Base-by-base conservation (phyloP, 2,888 invertebrate species). In the Rugalucina vietnamica region DNA sequence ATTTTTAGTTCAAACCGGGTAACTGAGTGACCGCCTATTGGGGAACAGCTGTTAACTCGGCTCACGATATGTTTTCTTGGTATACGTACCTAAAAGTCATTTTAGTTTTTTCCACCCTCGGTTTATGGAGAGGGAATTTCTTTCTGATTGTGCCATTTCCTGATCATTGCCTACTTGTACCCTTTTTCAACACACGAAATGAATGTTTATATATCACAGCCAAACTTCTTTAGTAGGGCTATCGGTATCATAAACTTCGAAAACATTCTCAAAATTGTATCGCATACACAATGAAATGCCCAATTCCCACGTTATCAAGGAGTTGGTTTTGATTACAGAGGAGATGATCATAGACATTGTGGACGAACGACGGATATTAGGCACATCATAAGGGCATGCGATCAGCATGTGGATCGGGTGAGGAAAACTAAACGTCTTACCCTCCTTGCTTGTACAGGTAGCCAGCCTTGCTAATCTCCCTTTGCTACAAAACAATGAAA, bases 371-470 rank as follows among this genome's bases (percentile, higher is more conserved):
- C 21, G 21, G n/a, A 14, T 4, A 54, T 54, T 18, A 4, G n/a
- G 18, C 4, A 5, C 21, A 54, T 14, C 4, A 54, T 14, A 12
- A 4, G 18, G 18, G 10, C 54, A 14, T 4, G 21, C 10, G 24
- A 21, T 12, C 54, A 18, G 24, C 4, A 21, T n/a, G 21, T n/a
- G 4, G 24, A 54, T 4, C n/a, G 24, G n/a, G n/a, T 14, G 10
- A 54, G n/a, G 24, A 54, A 54, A 54, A 21, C 54, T 4, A 21
- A 10, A 70, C 2, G 65, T 83, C 91, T 85, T 85, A 92, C 93
- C 93, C 92, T 81, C 93, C 92, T 84, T 92, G 91, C 83, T 93
- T 93, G 79, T 88, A 89, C 32, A 93, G 87, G 72, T 90, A 92
- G 21, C 93, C 93, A 75, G 84, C 84, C 75, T 91, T 88, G 54